Percentiles rank a stretch among this genome's conserved stretches.
Conservation (phyloP, 2,888 invertebrate species). For the Calameuta pallipes region DNA sequence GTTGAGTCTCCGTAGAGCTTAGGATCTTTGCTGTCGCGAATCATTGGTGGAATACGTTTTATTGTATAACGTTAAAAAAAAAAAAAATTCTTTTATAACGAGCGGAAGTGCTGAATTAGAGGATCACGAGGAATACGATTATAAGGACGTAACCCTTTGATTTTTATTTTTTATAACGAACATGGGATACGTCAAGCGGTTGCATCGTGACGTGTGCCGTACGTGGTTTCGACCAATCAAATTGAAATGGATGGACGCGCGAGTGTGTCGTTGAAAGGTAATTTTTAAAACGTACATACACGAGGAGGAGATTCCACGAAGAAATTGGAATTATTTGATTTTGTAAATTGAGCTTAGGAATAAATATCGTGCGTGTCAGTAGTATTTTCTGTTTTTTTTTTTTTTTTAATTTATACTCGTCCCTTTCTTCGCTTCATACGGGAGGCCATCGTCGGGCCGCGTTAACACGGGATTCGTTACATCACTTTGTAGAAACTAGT, state of each 20-base stretch:
- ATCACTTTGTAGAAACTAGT: no score
- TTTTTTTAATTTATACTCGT: neutral
- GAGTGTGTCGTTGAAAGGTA: neutral
- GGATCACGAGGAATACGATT: neutral
- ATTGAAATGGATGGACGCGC: neutral
- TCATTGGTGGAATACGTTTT: neutral
- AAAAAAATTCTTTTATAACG: neutral
- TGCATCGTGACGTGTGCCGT: neutral
- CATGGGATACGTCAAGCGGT: neutral
- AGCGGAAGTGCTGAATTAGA: neutral
- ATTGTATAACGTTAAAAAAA: neutral
- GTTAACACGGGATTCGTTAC: no score
- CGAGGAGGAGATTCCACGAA: neutral
- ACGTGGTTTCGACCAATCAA: neutral
- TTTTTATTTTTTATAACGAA: neutral
- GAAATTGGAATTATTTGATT: neutral
- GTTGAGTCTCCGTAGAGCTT: neutral
- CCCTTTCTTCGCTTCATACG: neutral
- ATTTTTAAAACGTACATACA: neutral
- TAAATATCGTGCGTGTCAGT: neutral
- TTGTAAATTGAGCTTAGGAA: neutral
- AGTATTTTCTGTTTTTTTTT: no score
- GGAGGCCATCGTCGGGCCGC: neutral
- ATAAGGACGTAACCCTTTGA: neutral
- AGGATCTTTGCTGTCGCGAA: neutral